phyloP scores from a whole-genome alignment of 2,797 vertebrate genomes.

The Sebastes goodei region DNA sequence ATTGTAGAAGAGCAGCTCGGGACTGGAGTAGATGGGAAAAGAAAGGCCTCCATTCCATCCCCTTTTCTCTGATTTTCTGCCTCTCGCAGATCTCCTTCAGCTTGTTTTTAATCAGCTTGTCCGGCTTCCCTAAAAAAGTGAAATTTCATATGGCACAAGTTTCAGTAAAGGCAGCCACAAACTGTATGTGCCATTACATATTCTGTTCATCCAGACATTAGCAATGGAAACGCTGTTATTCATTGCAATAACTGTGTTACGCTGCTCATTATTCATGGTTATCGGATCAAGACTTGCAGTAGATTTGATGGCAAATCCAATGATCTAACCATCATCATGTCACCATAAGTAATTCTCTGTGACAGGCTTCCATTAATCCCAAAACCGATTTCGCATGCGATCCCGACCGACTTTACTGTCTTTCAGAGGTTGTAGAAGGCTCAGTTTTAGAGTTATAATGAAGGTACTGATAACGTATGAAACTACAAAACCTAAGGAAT shows the following conservation, averaged over 20 bases:
- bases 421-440: no score
- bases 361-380: background rate
- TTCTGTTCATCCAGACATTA: background rate
- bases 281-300: background rate
- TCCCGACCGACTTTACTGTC: no score
- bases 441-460: no score
- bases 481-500: no score
- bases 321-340: background rate
- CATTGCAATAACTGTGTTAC: background rate
- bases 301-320: background rate
- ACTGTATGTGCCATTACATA: background rate
- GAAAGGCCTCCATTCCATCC: slow-evolving; percentile 12
- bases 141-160: background rate
- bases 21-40: slow-evolving; percentile 56
- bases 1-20: slow-evolving; percentile 41
- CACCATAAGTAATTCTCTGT: no score
- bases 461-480: no score
- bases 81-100: slow-evolving; percentile 47
- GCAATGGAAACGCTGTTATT: background rate
- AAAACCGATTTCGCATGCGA: no score
- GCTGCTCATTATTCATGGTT: background rate
- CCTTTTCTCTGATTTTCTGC: slow-evolving; percentile 46
- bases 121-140: slow-evolving; percentile 54
- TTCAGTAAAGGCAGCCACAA: background rate
- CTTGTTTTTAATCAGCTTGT: slow-evolving; percentile 36